Conservation (phyloP, 1,140 invertebrate species). For the Drosophila eugracilis region DNA sequence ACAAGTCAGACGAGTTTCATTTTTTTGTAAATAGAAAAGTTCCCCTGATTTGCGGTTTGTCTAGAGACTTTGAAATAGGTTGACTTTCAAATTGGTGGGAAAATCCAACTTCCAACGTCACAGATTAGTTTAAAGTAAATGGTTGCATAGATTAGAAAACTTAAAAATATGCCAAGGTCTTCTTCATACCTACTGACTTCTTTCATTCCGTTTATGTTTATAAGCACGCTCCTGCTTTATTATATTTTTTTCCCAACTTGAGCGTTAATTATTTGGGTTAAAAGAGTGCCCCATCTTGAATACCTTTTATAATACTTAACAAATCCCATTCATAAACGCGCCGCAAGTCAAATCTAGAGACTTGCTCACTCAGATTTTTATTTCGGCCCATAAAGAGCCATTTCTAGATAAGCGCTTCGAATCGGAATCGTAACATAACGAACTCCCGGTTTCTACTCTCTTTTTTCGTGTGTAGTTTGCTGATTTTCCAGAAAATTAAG, state of each 20-base stretch:
- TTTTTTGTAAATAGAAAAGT: slow-evolving; percentile 17
- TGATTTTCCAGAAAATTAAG: neutral
- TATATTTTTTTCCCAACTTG: neutral
- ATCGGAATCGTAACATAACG: slow-evolving; percentile 5
- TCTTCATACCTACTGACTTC: neutral
- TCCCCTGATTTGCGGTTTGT: slow-evolving; percentile 5
- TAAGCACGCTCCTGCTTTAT: neutral
- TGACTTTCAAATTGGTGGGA: neutral
- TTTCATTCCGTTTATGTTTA: neutral
- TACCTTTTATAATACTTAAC: slow-evolving; percentile 12
- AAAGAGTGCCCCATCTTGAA: neutral
- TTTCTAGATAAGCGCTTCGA: slow-evolving; percentile 32
- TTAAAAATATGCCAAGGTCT: neutral
- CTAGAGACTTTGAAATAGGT: neutral
- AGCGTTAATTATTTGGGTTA: slow-evolving; percentile 8
- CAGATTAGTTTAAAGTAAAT: neutral
- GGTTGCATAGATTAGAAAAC: neutral
- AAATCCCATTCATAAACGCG: slow-evolving; percentile 43
- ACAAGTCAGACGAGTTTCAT: slow-evolving; percentile 8
- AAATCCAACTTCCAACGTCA: neutral
- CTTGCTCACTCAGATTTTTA: slow-evolving; percentile 30
- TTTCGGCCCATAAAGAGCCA: slow-evolving; percentile 29
- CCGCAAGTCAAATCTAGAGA: slow-evolving; percentile 12
- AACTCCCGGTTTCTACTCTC: slow-evolving; percentile 5
- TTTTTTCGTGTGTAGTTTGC: no score